Evolutionary conservation across 1,140 invertebrate genomes (phyloP).

Genomic region (Pachypeltis micranthus): DNA sequence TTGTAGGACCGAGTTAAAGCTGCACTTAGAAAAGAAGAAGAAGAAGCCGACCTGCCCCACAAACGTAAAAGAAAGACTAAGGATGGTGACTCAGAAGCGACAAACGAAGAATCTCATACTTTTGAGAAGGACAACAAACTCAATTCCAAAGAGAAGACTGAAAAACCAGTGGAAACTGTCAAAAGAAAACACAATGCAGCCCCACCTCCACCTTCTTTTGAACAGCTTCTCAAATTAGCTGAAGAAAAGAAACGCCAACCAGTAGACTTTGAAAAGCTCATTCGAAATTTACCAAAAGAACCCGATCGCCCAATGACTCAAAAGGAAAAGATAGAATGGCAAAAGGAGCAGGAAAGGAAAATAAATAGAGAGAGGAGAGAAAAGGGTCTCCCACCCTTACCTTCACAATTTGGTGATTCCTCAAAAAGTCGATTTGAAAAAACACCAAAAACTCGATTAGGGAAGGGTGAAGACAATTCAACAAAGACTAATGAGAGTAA

Average conservation of each 20-base stretch:
- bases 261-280: conserved; percentile 41
- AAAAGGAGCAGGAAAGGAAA: conserved; percentile 42
- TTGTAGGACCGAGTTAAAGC: conserved; percentile 52
- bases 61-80: conserved; percentile 48
- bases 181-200: conserved; percentile 28
- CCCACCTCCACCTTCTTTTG: conserved; percentile 62
- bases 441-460: conserved; percentile 46
- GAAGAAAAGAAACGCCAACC: conserved; percentile 73
- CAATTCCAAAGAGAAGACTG: conserved; percentile 1
- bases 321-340: conserved; percentile 60
- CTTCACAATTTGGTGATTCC: conserved; percentile 7
- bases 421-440: conserved; percentile 26
- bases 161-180: conserved; percentile 22
- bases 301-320: conserved; percentile 55
- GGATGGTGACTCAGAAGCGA: conserved; percentile 26
- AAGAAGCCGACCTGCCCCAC: conserved; percentile 55
- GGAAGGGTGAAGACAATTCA: conserved; percentile 25
- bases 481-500: neutral
- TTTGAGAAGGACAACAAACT: neutral
- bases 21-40: conserved; percentile 55
- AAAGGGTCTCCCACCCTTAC: neutral
- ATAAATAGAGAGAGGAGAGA: neutral
- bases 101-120: neutral
- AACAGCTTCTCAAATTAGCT: conserved; percentile 61
- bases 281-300: conserved; percentile 39